phyloP scores from a whole-genome alignment of 2,888 invertebrate species.

The Perithous albicinctus region DNA sequence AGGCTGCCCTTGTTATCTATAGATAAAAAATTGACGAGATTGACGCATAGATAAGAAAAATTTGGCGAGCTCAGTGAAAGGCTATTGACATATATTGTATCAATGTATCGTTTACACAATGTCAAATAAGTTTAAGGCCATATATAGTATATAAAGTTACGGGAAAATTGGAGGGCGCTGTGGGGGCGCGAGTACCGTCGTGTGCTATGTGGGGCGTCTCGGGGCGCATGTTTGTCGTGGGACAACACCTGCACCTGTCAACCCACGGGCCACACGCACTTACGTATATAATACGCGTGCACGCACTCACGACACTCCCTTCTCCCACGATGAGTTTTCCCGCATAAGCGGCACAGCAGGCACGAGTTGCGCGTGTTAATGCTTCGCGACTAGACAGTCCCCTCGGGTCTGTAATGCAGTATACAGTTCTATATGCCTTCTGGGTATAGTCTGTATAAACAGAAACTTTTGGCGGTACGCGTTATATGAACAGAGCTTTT shows the following conservation, averaged over 20 bases:
- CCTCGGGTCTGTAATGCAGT: not conserved
- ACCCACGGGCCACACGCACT: slow-evolving; percentile 49
- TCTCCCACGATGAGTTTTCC: slow-evolving; percentile 16
- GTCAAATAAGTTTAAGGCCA: slow-evolving; percentile 12
- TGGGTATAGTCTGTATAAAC: not conserved
- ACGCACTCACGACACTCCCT: slow-evolving; percentile 36
- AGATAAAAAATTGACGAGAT: not conserved
- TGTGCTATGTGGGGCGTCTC: slow-evolving; percentile 57
- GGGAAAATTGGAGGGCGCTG: not conserved
- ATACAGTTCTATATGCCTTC: not conserved
- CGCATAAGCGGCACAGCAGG: slow-evolving; percentile 45
- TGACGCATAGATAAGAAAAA: not conserved
- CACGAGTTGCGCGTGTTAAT: slow-evolving; percentile 53
- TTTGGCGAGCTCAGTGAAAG: not conserved
- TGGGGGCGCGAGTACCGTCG: slow-evolving; percentile 27
- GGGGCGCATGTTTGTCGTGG: slow-evolving; percentile 51
- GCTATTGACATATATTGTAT: not conserved
- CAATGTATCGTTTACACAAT: not conserved
- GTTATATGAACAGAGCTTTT: not conserved
- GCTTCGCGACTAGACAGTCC: slow-evolving; percentile 16
- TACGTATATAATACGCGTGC: not conserved
- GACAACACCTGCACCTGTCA: slow-evolving; percentile 63
- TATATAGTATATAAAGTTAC: not conserved
- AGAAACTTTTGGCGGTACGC: slow-evolving; percentile 3
- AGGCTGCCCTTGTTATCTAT: not conserved